phyloP scores from a whole-genome alignment of 2,888 invertebrate genomes.

The Coenonympha arcania region DNA sequence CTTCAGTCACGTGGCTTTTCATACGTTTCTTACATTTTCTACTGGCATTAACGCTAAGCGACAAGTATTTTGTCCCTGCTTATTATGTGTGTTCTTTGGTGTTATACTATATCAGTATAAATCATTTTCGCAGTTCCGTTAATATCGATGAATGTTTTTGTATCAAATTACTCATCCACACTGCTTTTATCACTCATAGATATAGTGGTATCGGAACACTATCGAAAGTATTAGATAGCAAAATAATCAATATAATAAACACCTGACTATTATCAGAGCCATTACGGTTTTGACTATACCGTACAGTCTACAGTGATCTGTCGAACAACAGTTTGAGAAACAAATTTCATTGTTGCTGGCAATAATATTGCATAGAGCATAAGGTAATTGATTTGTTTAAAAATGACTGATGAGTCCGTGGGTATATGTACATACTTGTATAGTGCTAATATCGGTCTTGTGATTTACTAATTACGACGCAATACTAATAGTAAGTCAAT shows the following conservation, averaged over 20 bases:
- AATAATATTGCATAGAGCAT: not conserved
- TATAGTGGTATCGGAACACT: not conserved
- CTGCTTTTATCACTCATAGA: not conserved
- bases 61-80: too few species aligned
- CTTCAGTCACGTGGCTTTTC: too few species aligned
- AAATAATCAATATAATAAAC: constrained; percentile 14
- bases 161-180: constrained; percentile 10
- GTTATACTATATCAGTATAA: too few species aligned
- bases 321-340: not conserved
- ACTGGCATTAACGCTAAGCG: too few species aligned
- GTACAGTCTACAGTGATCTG: not conserved
- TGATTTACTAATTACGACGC: too few species aligned
- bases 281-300: constrained; percentile 7
- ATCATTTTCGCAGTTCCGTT: too few species aligned
- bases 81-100: too few species aligned
- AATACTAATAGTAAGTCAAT: too few species aligned
- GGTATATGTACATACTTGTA: too few species aligned
- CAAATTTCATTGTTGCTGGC: not conserved
- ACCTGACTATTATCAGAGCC: constrained; percentile 1
- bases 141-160: too few species aligned
- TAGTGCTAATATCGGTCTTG: too few species aligned
- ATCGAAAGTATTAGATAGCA: constrained; percentile 11
- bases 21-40: too few species aligned
- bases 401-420: not conserved
- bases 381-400: not conserved